Base-by-base conservation (phyloP, 2,888 invertebrate genomes). In the Caenorhabditis sulstoni region DNA sequence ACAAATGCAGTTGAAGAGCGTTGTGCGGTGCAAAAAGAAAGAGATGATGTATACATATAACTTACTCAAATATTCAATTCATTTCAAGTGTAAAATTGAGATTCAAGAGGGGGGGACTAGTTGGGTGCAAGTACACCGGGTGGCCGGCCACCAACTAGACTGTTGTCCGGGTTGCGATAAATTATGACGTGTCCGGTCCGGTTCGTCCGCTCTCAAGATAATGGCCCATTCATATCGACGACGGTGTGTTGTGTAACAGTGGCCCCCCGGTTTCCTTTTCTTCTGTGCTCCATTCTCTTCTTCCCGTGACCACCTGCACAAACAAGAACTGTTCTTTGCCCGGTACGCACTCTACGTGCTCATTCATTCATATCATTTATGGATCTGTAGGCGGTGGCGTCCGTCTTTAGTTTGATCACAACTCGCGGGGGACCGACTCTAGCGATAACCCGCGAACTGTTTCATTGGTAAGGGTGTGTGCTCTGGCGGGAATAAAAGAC, bases 301-400 rank as follows among this genome's bases (percentile, higher is more conserved):
- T 67, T 67, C 58, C 50, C 67, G 52, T 59, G 68, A 61, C 61
- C 70, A 62, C 61, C 70, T 62, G 55, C 61, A 55, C 53, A 55
- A 70, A 70, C 14, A 70, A n/a, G 11, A n/a, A 59, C 8, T 61
- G 61, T 70, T 70, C 70, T 61, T 61, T 70, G 52, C 37, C 53
- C 68, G 29, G 29, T 29, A 22, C 35, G 12, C 18, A 9, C 29
- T 16, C 18, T 12, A 11, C 18, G 29, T 9, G 16, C 14, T 35
- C 16, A 9, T 16, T 37, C 12, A 50, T 58, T 20, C 39, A 16
- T 52, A 62, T 71, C 71, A 71, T 62, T 57, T 71, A 62, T 53
- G n/a, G 44, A 16, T 45, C 41, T 29, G 29, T 29, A 5, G 29
- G 16, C 37, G 39, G 39, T 55, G 45, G 39, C 44, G 55, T 53